Conservation (phyloP, 2,113 vertebrate species). For the Microcebus ravelobensis region DNA sequence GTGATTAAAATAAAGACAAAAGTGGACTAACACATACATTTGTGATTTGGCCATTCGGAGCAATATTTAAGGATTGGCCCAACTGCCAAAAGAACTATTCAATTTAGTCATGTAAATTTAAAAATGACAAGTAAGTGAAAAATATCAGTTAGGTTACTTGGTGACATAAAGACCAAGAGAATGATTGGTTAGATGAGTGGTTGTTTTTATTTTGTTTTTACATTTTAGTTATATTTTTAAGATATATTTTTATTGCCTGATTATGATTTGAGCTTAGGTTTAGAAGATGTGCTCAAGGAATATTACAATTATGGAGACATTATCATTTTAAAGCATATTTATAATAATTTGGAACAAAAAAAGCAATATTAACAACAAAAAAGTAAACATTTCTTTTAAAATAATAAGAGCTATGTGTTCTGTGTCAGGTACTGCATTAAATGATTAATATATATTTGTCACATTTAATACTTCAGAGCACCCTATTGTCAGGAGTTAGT, state of each 20-base stretch:
- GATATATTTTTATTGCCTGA: neutral
- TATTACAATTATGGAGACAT: neutral
- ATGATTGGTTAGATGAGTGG: neutral
- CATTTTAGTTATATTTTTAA: neutral
- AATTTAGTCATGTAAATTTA: neutral
- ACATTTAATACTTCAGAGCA: neutral
- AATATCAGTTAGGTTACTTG: neutral
- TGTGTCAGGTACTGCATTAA: neutral
- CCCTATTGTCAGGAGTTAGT: no score
- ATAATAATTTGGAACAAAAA: neutral
- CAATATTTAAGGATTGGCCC: neutral
- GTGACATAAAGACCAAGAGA: neutral
- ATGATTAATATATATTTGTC: neutral
- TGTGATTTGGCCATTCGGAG: neutral
- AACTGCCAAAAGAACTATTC: neutral
- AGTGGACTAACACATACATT: neutral
- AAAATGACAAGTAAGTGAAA: neutral
- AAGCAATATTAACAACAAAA: neutral
- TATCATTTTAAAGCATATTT: neutral
- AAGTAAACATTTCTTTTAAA: neutral
- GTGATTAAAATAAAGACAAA: constrained; percentile 58
- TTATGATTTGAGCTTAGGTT: constrained; percentile 12
- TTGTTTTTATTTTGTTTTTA: neutral
- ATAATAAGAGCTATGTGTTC: neutral
- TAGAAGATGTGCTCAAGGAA: neutral